phyloP scores from a whole-genome alignment of 37 sponge, comb jelly and placozoan species.

The Bolinopsis microptera region DNA sequence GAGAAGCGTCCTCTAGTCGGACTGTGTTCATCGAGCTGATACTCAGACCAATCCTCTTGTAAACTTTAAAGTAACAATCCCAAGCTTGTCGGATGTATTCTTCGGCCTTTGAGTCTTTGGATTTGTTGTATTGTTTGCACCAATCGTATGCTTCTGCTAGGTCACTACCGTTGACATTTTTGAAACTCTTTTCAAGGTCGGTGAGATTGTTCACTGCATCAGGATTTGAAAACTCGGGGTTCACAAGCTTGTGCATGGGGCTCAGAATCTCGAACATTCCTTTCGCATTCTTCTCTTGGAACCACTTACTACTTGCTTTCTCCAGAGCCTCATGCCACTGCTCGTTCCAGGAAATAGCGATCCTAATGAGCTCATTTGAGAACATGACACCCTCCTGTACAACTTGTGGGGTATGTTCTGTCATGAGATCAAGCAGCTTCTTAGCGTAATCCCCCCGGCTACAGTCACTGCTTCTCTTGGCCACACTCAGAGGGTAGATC shows the following conservation, averaged over 20 bases:
- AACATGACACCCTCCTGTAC: constrained; percentile 94
- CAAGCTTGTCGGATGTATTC: constrained; percentile 92
- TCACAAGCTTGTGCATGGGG: constrained; percentile 84
- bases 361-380: constrained; percentile 92
- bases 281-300: constrained; percentile 88
- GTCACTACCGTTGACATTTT: constrained; percentile 80
- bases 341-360: constrained; percentile 98
- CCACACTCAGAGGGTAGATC: constrained; percentile 96
- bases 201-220: constrained; percentile 86
- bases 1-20: constrained; percentile 94
- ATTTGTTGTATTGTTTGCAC: constrained; percentile 86
- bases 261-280: constrained; percentile 89
- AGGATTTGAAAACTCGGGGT: constrained; percentile 71
- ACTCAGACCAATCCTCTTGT: constrained; percentile 77
- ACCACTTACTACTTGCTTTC: constrained; percentile 83
- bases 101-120: constrained; percentile 69
- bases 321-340: constrained; percentile 98
- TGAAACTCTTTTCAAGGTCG: constrained; percentile 75
- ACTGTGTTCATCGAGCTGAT: constrained; percentile 78
- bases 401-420: constrained; percentile 83
- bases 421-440: constrained; percentile 80
- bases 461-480: constrained; percentile 75
- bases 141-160: constrained; percentile 94
- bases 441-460: constrained; percentile 80
- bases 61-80: constrained; percentile 97